Conservation (phyloP, 1,140 invertebrate genomes). For the Schlechtendalia chinensis region DNA sequence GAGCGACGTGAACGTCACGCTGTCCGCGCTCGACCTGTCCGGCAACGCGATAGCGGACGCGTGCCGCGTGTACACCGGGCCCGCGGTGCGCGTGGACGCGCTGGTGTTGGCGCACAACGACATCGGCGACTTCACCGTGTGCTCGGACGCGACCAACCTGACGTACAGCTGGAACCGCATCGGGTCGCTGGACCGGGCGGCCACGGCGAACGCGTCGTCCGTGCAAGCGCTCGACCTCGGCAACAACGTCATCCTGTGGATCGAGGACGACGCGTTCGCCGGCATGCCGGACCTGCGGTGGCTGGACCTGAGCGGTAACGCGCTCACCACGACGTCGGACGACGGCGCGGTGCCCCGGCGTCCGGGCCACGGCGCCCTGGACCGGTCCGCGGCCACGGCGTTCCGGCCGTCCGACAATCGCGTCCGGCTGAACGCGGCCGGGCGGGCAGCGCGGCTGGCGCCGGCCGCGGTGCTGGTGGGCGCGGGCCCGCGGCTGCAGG, state of each 20-base stretch:
- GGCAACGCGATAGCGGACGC: background rate
- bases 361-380: background rate
- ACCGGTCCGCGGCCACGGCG: conserved; percentile 8
- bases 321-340: background rate
- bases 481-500: conserved; percentile 64
- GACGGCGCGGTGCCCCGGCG: background rate
- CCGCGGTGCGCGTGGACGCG: background rate
- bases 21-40: background rate
- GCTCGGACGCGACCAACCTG: background rate
- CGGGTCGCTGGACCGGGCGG: background rate
- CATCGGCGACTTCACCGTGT: background rate
- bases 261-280: conserved; percentile 18
- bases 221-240: background rate
- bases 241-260: conserved; percentile 12
- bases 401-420: conserved; percentile 17
- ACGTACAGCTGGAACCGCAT: conserved; percentile 21
- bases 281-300: conserved; percentile 11
- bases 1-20: background rate
- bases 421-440: conserved; percentile 9
- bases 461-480: conserved; percentile 53
- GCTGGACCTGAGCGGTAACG: conserved; percentile 25
- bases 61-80: background rate
- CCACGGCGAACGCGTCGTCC: conserved; percentile 17
- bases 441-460: background rate
- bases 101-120: conserved; percentile 11